A percentile compares a stretch with the other conserved stretches of the same genome.
phyloP scores from a whole-genome alignment of 2,797 vertebrate genomes.

The Sebastes oblongus region DNA sequence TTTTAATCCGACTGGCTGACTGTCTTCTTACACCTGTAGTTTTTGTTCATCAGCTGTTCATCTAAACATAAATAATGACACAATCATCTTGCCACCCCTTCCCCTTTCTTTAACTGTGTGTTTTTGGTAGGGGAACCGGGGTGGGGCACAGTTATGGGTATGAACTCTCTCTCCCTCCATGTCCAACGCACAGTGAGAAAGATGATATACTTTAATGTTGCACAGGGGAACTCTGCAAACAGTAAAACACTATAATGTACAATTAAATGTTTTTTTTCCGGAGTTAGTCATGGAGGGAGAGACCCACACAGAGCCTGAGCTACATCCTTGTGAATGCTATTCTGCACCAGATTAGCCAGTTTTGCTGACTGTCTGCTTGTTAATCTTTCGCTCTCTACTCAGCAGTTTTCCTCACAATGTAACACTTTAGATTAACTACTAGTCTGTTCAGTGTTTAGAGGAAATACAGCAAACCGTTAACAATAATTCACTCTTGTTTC shows the following conservation, averaged over 20 bases:
- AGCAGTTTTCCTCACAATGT: constrained; percentile 72
- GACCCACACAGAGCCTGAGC: constrained; percentile 75
- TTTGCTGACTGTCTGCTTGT: constrained; percentile 83
- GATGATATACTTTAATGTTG: background rate
- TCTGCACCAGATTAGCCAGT: constrained; percentile 81
- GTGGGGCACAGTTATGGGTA: constrained; percentile 70
- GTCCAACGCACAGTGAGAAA: constrained; percentile 50
- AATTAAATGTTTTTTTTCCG: constrained; percentile 1
- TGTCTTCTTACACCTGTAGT: constrained; percentile 73
- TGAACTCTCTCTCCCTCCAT: constrained; percentile 76
- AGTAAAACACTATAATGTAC: constrained; percentile 1
- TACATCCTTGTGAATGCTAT: constrained; percentile 81
- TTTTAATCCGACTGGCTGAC: constrained; percentile 72
- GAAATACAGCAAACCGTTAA: constrained; percentile 24
- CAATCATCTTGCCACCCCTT: constrained; percentile 67
- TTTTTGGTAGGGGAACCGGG: constrained; percentile 70
- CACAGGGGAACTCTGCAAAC: constrained; percentile 2
- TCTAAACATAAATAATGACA: constrained; percentile 70
- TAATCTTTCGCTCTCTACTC: constrained; percentile 77
- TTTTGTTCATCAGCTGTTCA: constrained; percentile 67
- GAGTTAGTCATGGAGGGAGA: constrained; percentile 76
- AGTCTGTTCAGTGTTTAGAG: constrained; percentile 33
- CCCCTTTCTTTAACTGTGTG: constrained; percentile 73
- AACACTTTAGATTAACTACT: constrained; percentile 68
- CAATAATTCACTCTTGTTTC: constrained; percentile 37